Conservation (phyloP, 2,888 invertebrate species). For the Synergus umbraculus region DNA sequence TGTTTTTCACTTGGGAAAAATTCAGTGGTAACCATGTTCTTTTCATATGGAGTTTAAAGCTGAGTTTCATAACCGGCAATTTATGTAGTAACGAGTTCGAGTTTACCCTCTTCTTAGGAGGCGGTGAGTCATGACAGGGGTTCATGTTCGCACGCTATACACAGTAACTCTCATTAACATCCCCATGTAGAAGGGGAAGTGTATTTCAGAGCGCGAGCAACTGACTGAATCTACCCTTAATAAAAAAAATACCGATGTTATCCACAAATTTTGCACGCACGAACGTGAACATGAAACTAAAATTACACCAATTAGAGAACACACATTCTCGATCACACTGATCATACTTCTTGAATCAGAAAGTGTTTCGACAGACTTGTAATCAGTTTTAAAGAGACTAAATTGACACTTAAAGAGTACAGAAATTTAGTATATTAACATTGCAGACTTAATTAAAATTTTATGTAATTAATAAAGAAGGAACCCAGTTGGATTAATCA, state of each 20-base stretch:
- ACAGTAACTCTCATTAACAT: constrained; percentile 49
- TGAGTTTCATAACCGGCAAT: constrained; percentile 35
- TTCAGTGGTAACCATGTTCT: background rate
- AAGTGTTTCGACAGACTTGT: no score
- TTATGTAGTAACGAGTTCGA: constrained; percentile 43
- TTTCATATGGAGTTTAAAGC: constrained; percentile 18
- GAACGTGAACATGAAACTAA: constrained; percentile 3
- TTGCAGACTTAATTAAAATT: background rate
- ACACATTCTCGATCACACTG: background rate
- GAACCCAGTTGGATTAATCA: background rate
- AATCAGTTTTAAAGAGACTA: no score
- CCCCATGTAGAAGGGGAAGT: constrained; percentile 23
- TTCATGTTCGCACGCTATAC: constrained; percentile 41
- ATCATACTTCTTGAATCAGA: background rate
- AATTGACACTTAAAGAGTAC: no score
- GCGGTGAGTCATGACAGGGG: constrained; percentile 41
- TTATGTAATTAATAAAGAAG: background rate
- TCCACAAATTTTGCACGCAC: constrained; percentile 27
- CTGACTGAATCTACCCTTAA: constrained; percentile 17
- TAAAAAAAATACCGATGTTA: constrained; percentile 37
- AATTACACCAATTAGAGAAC: background rate
- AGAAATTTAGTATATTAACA: background rate
- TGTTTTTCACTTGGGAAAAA: constrained; percentile 10
- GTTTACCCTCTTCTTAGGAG: constrained; percentile 46
- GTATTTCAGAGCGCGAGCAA: constrained; percentile 10